Conservation (phyloP, 2,888 invertebrate species). For the Theretra japonica region DNA sequence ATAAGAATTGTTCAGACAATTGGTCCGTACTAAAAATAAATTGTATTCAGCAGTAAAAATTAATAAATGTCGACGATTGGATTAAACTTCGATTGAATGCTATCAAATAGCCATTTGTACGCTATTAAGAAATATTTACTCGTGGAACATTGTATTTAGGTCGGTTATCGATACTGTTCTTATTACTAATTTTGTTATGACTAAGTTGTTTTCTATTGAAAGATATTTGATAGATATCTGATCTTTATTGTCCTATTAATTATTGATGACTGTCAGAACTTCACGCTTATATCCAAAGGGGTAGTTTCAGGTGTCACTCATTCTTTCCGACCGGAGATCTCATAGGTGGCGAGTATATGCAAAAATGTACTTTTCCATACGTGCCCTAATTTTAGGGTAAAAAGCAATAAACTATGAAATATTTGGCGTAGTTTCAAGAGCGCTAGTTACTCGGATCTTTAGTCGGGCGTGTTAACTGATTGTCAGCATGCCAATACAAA, state of each 20-base stretch:
- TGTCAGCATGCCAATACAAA: conserved; percentile 27
- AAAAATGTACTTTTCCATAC: background rate
- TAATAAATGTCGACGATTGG: conserved; percentile 15
- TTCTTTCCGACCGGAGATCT: no score
- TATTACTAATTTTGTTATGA: background rate
- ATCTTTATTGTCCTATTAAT: no score
- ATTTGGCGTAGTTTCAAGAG: conserved; percentile 14
- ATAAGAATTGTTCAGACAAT: conserved; percentile 13
- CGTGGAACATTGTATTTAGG: background rate
- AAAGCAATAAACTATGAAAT: background rate
- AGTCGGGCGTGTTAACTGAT: conserved; percentile 30
- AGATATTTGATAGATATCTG: no score
- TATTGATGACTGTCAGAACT: no score
- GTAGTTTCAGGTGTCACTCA: no score
- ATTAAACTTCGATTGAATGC: conserved; percentile 7
- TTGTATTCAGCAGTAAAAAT: conserved; percentile 24
- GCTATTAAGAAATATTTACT: conserved; percentile 14
- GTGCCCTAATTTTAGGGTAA: background rate
- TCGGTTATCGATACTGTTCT: background rate
- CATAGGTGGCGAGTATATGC: background rate
- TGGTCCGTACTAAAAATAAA: conserved; percentile 19
- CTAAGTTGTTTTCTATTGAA: background rate
- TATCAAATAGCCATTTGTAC: background rate
- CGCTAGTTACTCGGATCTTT: conserved; percentile 14
- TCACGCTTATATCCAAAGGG: no score